Evolutionary conservation across 2,797 vertebrate genomes (phyloP).

Genomic region (Chelmon rostratus): DNA sequence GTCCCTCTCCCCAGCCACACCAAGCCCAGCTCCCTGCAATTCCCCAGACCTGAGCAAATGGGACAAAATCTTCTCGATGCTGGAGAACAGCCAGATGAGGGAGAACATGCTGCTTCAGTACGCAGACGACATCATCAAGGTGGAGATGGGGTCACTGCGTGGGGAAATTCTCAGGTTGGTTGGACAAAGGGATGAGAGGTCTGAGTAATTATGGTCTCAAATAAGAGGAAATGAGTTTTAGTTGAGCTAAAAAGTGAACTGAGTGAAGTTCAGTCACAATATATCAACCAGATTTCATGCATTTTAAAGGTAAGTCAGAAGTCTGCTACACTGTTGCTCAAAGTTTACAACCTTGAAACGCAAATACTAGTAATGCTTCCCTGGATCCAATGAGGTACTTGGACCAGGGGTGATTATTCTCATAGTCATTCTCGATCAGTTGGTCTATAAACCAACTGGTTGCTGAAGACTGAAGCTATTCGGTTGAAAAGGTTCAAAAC

Average conservation of each 20-base stretch:
- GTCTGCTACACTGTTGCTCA: slow-evolving; percentile 8
- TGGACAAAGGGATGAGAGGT: slow-evolving; percentile 1
- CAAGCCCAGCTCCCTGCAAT: slow-evolving; percentile 78
- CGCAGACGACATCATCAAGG: slow-evolving; percentile 87
- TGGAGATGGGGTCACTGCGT: slow-evolving; percentile 88
- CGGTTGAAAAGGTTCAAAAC: neutral
- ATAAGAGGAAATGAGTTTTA: neutral
- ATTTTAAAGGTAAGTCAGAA: neutral
- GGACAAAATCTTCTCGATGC: slow-evolving; percentile 98
- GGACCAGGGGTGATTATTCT: neutral
- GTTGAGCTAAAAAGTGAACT: neutral
- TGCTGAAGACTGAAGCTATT: neutral
- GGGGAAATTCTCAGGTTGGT: slow-evolving; percentile 88
- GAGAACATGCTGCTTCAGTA: slow-evolving; percentile 95
- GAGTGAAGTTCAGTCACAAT: neutral
- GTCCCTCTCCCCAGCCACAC: slow-evolving; percentile 60
- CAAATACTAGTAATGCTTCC: slow-evolving; percentile 6
- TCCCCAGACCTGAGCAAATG: slow-evolving; percentile 86
- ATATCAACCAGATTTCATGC: neutral
- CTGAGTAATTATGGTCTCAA: neutral
- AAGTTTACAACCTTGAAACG: neutral
- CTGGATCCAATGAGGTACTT: neutral
- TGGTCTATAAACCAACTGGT: neutral
- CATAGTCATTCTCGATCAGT: neutral
- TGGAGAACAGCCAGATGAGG: slow-evolving; percentile 98